These are phyloP conservation scores for Minunthozetes semirufus DNA, from an alignment of 2,888 invertebrate species.

Conservation along the genomic window DNA sequence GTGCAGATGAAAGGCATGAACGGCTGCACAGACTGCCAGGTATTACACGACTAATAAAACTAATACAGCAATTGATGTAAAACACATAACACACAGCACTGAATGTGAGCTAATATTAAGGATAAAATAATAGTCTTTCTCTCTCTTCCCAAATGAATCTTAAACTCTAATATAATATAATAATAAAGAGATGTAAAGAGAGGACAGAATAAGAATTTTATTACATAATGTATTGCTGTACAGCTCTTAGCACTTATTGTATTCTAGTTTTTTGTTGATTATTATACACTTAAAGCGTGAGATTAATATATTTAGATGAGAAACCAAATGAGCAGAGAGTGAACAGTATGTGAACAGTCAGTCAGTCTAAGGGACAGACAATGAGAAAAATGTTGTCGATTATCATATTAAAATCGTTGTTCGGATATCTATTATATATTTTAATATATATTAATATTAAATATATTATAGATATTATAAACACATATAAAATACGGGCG, in stretches of 20 bases:
- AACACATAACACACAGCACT: not conserved
- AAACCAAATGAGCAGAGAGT: not conserved
- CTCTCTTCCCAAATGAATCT: not conserved
- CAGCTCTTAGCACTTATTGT: conserved; percentile 17
- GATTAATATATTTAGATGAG: conserved; percentile 2
- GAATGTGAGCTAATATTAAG: not conserved
- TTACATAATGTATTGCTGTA: conserved; percentile 7
- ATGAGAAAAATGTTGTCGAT: not conserved
- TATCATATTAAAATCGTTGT: not conserved
- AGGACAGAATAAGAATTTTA: not conserved
- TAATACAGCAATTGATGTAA: not conserved
- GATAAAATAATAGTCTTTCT: not conserved
- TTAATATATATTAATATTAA: not conserved
- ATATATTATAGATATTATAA: not conserved
- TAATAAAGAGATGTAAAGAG: too few relatives aligned
- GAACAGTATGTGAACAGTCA: not conserved
- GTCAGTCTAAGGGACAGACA: not conserved
- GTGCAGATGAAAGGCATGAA: not conserved
- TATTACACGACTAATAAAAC: conserved; percentile 8
- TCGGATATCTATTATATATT: not conserved
- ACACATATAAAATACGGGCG: not conserved
- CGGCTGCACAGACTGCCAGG: not conserved
- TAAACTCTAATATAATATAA: not conserved
- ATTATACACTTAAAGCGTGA: conserved; percentile 8
- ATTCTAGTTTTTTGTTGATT: conserved; percentile 14